These are phyloP conservation scores for Tenebrosternarchus preto DNA, from an alignment of 2,113 vertebrate species.

Conservation along the genomic window DNA sequence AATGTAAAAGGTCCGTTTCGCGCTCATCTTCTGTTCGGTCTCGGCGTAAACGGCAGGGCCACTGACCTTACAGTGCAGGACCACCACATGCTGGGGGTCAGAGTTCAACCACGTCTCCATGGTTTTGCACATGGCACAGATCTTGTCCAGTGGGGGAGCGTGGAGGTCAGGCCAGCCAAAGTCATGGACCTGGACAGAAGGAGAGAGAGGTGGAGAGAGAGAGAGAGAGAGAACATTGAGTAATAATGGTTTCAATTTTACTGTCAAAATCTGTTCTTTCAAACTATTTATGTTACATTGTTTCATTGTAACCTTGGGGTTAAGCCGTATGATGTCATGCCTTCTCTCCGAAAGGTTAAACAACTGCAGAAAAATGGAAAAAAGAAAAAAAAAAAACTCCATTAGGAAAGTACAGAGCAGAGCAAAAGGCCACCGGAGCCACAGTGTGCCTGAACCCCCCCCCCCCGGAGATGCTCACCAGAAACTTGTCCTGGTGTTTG, in stretches of 20 bases:
- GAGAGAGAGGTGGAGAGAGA: not conserved
- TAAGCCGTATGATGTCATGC: constrained; percentile 82
- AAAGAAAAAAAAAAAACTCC: not conserved
- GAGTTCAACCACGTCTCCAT: constrained; percentile 90
- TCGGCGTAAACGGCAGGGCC: constrained; percentile 54
- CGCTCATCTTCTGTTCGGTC: no score
- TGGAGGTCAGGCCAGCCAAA: constrained; percentile 92
- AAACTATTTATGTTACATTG: constrained; percentile 5
- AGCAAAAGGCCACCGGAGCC: not conserved
- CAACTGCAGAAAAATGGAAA: constrained; percentile 81
- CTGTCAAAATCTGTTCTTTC: not conserved
- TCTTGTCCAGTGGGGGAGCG: constrained; percentile 87
- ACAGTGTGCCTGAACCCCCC: not conserved
- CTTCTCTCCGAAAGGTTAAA: constrained; percentile 89
- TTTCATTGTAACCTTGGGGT: constrained; percentile 78
- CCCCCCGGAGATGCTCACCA: constrained; percentile 72
- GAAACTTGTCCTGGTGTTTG: constrained; percentile 89
- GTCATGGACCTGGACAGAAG: constrained; percentile 80
- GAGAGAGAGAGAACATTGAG: no score
- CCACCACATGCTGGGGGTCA: constrained; percentile 88
- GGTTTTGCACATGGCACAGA: constrained; percentile 92
- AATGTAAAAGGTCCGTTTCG: no score
- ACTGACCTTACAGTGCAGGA: constrained; percentile 90
- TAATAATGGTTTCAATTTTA: not conserved
- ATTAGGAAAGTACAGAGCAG: no score